Base-by-base conservation (phyloP, 64 coral and sea anemone species). In the Porites australiensis region DNA sequence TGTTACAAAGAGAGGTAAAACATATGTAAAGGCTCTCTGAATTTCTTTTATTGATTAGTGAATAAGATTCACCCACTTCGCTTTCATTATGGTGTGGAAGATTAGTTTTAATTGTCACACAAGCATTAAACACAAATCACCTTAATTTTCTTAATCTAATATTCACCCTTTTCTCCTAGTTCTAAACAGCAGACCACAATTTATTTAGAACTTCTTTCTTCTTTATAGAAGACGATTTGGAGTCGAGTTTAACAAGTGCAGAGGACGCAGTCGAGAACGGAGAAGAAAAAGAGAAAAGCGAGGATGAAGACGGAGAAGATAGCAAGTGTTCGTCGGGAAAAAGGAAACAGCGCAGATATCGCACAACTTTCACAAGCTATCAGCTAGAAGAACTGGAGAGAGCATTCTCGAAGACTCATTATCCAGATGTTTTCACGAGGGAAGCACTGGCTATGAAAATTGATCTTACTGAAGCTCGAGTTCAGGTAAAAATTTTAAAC, bases 331-430 rank as follows among this genome's bases (percentile, higher is more conserved):
- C 86, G 20, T 52, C 92, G 50, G 82, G 64, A 4, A 96, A 99
- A 86, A 77, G 94, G 23, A 99, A 99, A 88, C 98, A 99, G 61
- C 94, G 98, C 2, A 65, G 98, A 72, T 99, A 99, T 74, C 78
- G 98, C 51, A 99, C 98, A 60, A 99, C 98, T 8, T 99, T 99
- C 77, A 99, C 98, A 63, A 99, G 98, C 75, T 96, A 96, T 89
- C 98, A 99, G 64, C 46, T 99, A 2, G 98, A 99, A 86, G 94
- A 99, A 70, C 74, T 99, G 8, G 98, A 99, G 79, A 81, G 98
- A 79, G 98, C 98, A 10, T 99, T 99, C 70, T 70, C 98, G 0
- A 99, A 99, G 50, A 99, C 98, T 53, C 98, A 99, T 59, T 99
- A 99, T 70, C 98, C 98, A 1, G 98, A 99, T 21, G 98, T 99